A percentile compares a stretch with the other conserved stretches of the same genome.
These are phyloP conservation scores for Congeria kusceri DNA, from an alignment of 2,888 invertebrate genomes.

Conservation along the genomic window DNA sequence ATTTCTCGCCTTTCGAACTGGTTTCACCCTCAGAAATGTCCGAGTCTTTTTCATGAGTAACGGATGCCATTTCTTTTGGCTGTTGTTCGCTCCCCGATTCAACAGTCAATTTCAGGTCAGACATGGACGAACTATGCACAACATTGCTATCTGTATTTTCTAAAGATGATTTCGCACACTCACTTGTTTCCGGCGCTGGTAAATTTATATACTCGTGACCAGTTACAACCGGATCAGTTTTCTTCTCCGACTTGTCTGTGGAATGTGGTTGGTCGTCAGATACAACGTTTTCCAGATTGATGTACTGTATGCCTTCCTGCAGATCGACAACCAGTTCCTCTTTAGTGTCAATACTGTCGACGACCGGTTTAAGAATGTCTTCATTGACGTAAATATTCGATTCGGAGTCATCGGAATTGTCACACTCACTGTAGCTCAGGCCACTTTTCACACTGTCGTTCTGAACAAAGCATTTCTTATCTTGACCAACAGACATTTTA, in stretches of 20 bases:
- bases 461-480: not conserved
- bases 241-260: not conserved
- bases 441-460: constrained; percentile 5
- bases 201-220: no score
- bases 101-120: no score
- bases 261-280: not conserved
- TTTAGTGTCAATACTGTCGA: constrained; percentile 2
- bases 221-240: no score
- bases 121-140: no score
- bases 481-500: constrained; percentile 11
- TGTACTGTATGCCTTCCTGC: not conserved
- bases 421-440: constrained; percentile 28
- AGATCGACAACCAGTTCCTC: not conserved
- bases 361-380: constrained; percentile 23
- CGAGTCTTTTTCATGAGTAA: no score
- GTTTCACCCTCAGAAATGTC: no score
- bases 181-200: no score
- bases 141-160: no score
- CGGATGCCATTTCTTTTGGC: no score
- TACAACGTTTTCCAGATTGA: constrained; percentile 1
- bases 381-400: constrained; percentile 55
- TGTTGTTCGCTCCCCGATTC: no score
- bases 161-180: no score
- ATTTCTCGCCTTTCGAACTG: no score
- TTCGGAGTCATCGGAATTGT: constrained; percentile 26